A percentile compares a stretch with the other conserved stretches of the same genome.
These are phyloP conservation scores for Chesias legatella DNA, from an alignment of 2,888 invertebrate genomes.

Conservation along the genomic window DNA sequence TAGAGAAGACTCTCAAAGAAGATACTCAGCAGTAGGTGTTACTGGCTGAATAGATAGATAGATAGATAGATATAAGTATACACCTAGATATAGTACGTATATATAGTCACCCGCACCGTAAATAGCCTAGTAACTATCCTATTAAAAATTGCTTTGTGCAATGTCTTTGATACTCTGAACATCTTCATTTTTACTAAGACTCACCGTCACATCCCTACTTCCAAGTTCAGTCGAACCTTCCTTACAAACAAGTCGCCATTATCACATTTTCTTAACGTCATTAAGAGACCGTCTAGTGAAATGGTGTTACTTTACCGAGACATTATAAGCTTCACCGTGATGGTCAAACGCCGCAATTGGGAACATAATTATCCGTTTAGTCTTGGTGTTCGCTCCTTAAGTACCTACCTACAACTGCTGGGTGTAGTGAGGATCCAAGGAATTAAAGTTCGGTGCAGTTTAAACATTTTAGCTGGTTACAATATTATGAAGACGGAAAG, in stretches of 20 bases:
- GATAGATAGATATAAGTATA: no score
- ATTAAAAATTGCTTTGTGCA: no score
- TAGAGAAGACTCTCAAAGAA: no score
- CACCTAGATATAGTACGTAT: no score
- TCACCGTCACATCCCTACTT: conserved; percentile 21
- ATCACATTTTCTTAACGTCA: conserved; percentile 49
- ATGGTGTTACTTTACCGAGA: conserved; percentile 32
- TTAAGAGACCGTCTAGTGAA: conserved; percentile 38
- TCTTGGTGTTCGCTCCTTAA: background rate
- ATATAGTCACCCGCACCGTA: no score
- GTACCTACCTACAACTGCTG: background rate
- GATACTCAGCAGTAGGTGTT: no score
- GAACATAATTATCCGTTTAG: conserved; percentile 5
- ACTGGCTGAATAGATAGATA: no score
- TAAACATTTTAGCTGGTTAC: background rate
- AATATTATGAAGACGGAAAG: no score
- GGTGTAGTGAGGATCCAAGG: no score
- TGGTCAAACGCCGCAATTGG: conserved; percentile 6
- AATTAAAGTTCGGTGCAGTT: background rate
- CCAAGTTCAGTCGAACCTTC: conserved; percentile 7
- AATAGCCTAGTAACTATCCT: no score
- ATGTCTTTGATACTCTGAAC: no score
- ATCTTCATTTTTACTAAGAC: background rate
- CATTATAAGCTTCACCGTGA: conserved; percentile 14
- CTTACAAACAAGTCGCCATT: conserved; percentile 34